Base-by-base conservation (phyloP, 2,888 invertebrate species). In the Ditylenchus weischeri region DNA sequence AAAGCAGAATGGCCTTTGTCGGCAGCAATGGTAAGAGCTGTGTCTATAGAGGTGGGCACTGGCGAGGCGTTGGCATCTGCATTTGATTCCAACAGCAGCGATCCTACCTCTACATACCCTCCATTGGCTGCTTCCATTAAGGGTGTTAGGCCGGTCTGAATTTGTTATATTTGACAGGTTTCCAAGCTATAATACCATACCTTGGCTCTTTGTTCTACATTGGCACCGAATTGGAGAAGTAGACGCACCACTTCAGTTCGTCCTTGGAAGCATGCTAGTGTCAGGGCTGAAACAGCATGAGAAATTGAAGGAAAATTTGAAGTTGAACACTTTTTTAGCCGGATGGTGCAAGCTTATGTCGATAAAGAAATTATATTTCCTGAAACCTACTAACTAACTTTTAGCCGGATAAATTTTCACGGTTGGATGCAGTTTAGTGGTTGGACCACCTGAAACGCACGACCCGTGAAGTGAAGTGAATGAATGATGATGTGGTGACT, bases 101-200 rank as follows among this genome's bases (percentile, higher is more conserved):
- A 88, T 7, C 96, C 98, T 51, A 98, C 98, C 83, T 98, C 96
- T 64, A 95, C 94, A 86, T 96, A 98, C 66, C 98, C 98, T 66
- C 96, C 96, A 81, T 93, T 94, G 0, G 98, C 98, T 60, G 96
- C 98, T 86, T 98, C 98, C 98, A 98, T 98, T 35, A 98, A 87
- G 0, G 98, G 98, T 19, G 98, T 99, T 67, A 98, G 87, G 0
- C 96, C 96, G 65, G 96, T 96, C 89, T 89, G 78, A 35, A 83
- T 63, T 57, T 43, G 1, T 11, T n/a, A 0, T 11, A 63, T 51
- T 13, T 48, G 38, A 35, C 10, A 54, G 29, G 18, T 13, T 1
- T 15, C 13, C 3, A 43, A 43, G 15, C 29, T 54, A 18, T 11
- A 1, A 54, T 6, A 29, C 11, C 10, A 1, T 83, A 89, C 89